Base-by-base conservation (phyloP, 2,113 vertebrate species). In the Ictalurus punctatus region DNA sequence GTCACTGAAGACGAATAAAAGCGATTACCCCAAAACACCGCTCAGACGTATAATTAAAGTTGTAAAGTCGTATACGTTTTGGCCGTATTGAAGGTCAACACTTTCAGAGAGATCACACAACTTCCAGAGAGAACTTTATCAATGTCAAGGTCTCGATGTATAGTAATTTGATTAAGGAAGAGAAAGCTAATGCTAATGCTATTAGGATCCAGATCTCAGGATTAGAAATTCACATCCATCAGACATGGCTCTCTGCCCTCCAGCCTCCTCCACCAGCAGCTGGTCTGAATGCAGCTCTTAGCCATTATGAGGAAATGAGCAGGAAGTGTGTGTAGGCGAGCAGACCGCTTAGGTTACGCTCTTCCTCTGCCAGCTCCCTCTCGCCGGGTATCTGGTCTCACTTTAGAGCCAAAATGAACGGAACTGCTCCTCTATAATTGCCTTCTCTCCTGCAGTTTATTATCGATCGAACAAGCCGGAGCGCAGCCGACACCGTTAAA, bases 391-490 rank as follows among this genome's bases (percentile, higher is more conserved):
- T 82, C 85, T 89, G 86, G 65, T 90, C 84, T 90, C 65, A 74
- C 84, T 84, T 85, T 85, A 73, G 54, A 87, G 83, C 79, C 63
- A 34, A 88, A 85, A 85, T 74, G 73, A 89, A 83, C 71, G 48
- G 73, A 91, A 84, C 83, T 86, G 56, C 84, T 85, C 73, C 40
- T 34, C 73, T 74, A 48, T 90, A 86, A 85, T 90, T 89, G 79
- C 84, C 79, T 63, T 80, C 84, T 83, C 84, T 88, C 87, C 63
- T 71, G 79, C 84, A 67, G 79, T 91, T 85, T 78, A 74, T 86
- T 88, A 90, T 87, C 61, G 83, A 88, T 88, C 61, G 40, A 84
- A 88, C 86, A 88, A 65, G 73, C 40, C 54, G 14, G 65, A 52
- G 34, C 81, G 9, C 65, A 65, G 78, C 87, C 86, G 56, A 78